Evolutionary conservation across 2,797 vertebrate species (phyloP), one percentile per base, ranked within the genome.

Genomic region (Sylvilagus floridanus): DNA sequence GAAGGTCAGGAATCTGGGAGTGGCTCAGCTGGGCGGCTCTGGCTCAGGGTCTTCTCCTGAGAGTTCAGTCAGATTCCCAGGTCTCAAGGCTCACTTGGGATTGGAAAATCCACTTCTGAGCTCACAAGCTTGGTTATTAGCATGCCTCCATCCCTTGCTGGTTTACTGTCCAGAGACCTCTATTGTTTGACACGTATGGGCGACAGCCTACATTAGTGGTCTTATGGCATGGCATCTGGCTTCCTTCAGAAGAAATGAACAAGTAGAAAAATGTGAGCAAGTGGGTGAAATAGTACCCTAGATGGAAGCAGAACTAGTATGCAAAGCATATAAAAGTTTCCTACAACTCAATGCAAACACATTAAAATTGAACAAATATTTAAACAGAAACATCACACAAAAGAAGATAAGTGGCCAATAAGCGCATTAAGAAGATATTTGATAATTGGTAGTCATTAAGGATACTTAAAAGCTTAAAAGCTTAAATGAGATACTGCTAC

Each of bases 211-310:
- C n/a, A 72, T 54, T 3, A 72, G 26, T 87, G n/a, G 32, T 47
- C 62, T 76, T 13, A 7, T 62, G n/a, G 72, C 32, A 35, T 32
- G 52, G 3, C 52, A 47, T 50, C 32, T 89, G 68, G 13, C 7
- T 85, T 68, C 11, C 37, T 26, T 76, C 5, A 60, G 42, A 93
- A 17, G 69, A 72, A 76, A 50, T 78, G 22, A 89, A 28, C 30
- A 76, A 28, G 73, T 35, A 22, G n/a, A 96, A 32, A 94, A 93
- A 50, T 10, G 30, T 81, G 82, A 88, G 30, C 22, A 86, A 54
- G 30, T 68, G 26, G 54, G 52, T 69, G 66, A 94, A 92, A 57
- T 19, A 57, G 37, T 42, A 26, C 47, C 5, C 8, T 6, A 5
- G 76, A 66, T 84, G 13, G 14, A 76, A 96, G 63, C 1, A 28